Evolutionary conservation across 1,140 invertebrate species (phyloP), one percentile per base, ranked within the genome.

Genomic region (Heliconius eleuchia): DNA sequence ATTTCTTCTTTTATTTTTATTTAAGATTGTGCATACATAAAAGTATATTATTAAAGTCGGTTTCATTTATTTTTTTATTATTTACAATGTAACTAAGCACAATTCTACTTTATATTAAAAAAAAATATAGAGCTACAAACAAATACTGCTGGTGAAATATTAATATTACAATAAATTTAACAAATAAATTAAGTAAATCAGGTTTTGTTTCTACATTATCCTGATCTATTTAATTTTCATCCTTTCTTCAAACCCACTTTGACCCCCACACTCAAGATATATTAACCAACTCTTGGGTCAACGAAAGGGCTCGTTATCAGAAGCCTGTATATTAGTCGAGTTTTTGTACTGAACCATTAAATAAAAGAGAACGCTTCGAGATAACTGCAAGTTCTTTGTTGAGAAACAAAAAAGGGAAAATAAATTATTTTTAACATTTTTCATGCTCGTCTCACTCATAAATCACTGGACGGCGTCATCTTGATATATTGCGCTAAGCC

Each of bases 401-500:
- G 30, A 46, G 23, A 18, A 60, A 30, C 42, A 76, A 73, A 42
- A 80, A 73, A 72, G 50, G 66, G 13, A 57, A 79, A 80, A 76
- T 76, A 72, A 75, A 75, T 75, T 72, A 76, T 76, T 50, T 80
- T 76, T 71, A 57, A 72, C 76, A 75, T 73, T 78, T 79, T 71
- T 81, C 76, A 79, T 79, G 76, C 77, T 82, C 30, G 55, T 39
- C 73, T 50, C 77, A 37, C 42, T 71, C 77, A 83, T 83, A 81
- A 83, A 83, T 83, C 82, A 81, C 80, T 74, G 71, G 82, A 34
- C 80, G 46, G 71, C 27, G 82, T 60, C 79, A 77, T 83, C 74
- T 81, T 83, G 82, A 83, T 83, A 79, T 83, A 83, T 83, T 83
- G 77, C 82, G 74, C 72, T 79, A 77, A 79, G 77, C 71, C 57